Conservation (phyloP, 2,888 invertebrate species). For the Ceratothoa steindachneri region DNA sequence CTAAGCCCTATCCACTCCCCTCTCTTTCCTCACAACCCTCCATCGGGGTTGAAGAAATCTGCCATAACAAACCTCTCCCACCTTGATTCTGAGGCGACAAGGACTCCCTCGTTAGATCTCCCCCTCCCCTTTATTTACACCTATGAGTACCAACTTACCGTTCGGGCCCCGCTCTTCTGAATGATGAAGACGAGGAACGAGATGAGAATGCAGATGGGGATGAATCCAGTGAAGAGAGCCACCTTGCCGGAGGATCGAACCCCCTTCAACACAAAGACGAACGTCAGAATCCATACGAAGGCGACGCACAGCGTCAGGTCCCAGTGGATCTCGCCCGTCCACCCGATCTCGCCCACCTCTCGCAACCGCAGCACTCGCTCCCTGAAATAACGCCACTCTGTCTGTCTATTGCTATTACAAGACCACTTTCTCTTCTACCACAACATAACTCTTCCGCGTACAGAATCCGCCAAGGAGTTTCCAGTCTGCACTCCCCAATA, state of each 20-base stretch:
- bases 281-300: conserved; percentile 51
- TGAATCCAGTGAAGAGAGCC: conserved; percentile 52
- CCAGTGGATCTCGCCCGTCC: conserved; percentile 50
- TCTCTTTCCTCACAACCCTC: too few species aligned
- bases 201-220: conserved; percentile 51
- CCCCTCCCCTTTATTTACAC: too few species aligned
- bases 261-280: conserved; percentile 51
- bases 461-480: too few species aligned
- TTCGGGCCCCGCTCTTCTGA: conserved; percentile 49
- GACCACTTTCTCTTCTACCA: too few species aligned
- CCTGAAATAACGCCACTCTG: neutral
- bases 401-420: neutral
- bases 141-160: too few species aligned
- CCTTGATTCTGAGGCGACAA: too few species aligned
- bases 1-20: too few species aligned
- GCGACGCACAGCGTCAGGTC: conserved; percentile 50
- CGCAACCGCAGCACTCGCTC: conserved; percentile 4
- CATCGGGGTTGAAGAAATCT: too few species aligned
- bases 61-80: too few species aligned
- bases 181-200: conserved; percentile 50
- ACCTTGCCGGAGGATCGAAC: conserved; percentile 47
- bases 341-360: conserved; percentile 39
- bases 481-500: too few species aligned
- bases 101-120: too few species aligned
- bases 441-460: too few species aligned